phyloP scores from a whole-genome alignment of 2,797 vertebrate species.

The Yasuhikotakia modesta region DNA sequence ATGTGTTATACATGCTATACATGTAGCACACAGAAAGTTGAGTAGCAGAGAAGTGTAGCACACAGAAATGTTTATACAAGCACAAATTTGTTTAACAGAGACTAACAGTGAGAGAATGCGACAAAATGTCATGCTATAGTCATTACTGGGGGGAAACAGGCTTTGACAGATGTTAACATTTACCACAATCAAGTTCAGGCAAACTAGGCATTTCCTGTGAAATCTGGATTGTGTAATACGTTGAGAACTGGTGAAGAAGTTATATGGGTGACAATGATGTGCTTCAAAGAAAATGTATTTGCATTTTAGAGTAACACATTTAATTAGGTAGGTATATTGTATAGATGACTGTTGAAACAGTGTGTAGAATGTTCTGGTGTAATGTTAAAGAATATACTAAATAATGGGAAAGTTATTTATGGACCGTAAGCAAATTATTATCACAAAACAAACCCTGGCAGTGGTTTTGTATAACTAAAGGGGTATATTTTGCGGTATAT shows the following conservation, averaged over 20 bases:
- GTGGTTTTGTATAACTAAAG: too few species aligned
- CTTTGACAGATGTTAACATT: slow-evolving; percentile 64
- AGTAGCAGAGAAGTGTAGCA: too few species aligned
- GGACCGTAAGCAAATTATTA: too few species aligned
- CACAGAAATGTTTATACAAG: background rate
- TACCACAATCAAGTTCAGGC: slow-evolving; percentile 65
- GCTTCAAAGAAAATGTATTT: background rate
- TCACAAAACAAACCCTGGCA: too few species aligned
- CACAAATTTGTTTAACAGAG: background rate
- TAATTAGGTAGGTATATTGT: background rate
- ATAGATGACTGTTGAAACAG: background rate
- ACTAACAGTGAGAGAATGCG: slow-evolving; percentile 18
- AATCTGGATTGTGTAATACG: background rate
- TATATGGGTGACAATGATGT: background rate
- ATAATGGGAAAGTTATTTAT: too few species aligned
- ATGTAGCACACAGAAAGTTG: background rate
- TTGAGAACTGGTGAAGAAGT: slow-evolving; percentile 4
- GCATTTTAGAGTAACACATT: background rate
- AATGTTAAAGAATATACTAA: too few species aligned
- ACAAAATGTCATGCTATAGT: slow-evolving; percentile 57
- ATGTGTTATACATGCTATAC: background rate
- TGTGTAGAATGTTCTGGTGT: background rate
- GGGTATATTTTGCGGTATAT: too few species aligned
- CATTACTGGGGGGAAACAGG: slow-evolving; percentile 49
- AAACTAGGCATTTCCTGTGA: slow-evolving; percentile 30